Conservation (phyloP, 2,797 vertebrate species). For the Urosaurus nigricauda region DNA sequence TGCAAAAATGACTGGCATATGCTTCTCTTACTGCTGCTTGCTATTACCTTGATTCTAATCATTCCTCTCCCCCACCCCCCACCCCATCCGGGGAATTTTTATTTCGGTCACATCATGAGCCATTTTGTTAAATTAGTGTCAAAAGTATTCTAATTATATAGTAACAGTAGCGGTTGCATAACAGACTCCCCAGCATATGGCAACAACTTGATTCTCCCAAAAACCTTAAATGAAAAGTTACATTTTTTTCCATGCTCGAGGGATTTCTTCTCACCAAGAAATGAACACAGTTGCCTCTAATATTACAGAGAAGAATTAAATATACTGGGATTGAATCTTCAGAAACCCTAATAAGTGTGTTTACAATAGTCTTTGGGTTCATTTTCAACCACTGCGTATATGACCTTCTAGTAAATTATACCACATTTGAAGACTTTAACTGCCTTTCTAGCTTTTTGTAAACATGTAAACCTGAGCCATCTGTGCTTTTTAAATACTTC, state of each 20-base stretch:
- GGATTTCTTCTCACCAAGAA: constrained; percentile 63
- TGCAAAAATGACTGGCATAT: constrained; percentile 34
- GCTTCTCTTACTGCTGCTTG: neutral
- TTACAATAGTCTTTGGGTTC: constrained; percentile 68
- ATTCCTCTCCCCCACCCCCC: constrained; percentile 2
- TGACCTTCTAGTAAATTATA: constrained; percentile 72
- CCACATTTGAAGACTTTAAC: constrained; percentile 65
- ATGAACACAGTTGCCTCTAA: constrained; percentile 60
- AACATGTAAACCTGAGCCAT: constrained; percentile 77
- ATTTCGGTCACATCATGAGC: constrained; percentile 54
- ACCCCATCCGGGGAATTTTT: constrained; percentile 1
- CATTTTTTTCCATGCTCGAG: constrained; percentile 62
- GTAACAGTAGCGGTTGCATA: constrained; percentile 67
- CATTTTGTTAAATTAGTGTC: constrained; percentile 53
- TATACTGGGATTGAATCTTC: constrained; percentile 53
- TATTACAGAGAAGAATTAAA: constrained; percentile 59
- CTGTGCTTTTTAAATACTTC: constrained; percentile 79
- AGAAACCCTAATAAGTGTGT: constrained; percentile 60
- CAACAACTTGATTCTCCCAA: constrained; percentile 52
- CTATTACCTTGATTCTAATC: constrained; percentile 51
- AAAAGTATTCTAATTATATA: constrained; percentile 70
- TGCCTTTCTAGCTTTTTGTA: constrained; percentile 72
- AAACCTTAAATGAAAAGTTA: constrained; percentile 45
- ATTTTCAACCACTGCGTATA: constrained; percentile 65
- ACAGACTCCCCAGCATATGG: constrained; percentile 47